Base-by-base conservation (phyloP, 35 echinoderm and acorn worm species). In the Nesometra sesokonis region DNA sequence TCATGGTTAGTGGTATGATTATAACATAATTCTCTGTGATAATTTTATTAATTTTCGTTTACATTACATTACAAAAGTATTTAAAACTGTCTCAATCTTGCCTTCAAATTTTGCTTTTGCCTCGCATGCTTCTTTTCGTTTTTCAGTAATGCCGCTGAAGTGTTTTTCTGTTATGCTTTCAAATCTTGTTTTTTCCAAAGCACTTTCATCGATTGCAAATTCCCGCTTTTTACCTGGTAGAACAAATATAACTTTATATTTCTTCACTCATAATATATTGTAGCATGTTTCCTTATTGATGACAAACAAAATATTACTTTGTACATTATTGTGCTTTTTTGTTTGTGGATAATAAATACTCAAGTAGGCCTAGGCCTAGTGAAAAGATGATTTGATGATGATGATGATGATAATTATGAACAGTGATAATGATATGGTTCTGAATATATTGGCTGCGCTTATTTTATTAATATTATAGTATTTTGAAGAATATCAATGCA, bases 71-170 rank as follows among this genome's bases (percentile, higher is more conserved):
- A 67, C 23, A 9, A 2, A 67, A 27, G 39, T 67, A 67, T 19
- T 67, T 27, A 19, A 13, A 67, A 27, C 23, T 27, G 2, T 67
- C 52, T 67, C 52, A 43, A 7, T 43, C 39, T 67, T 77, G 88
- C 91, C 88, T 32, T 94, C 46, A 88, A 94, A 90, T 32, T 87
- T 94, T 32, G 29, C 32, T 34, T 79, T 90, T 19, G 93, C 89
- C 80, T 90, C 76, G 29, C 38, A 67, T 35, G 88, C 93, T 36
- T 88, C 83, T 32, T 52, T 34, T 83, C 93, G 86, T 84, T 90
- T 78, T 43, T 85, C 82, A 19, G 91, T 77, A 78, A 80, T 82
- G 17, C 17, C 27, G 29, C 37, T 9, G 76, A 94, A 94, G 67
- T 84, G 77, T 76, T 90, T 94, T 80, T 90, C 82, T 35, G 93